Conservation (phyloP, 2,113 vertebrate species). For the Okapia johnstoni region DNA sequence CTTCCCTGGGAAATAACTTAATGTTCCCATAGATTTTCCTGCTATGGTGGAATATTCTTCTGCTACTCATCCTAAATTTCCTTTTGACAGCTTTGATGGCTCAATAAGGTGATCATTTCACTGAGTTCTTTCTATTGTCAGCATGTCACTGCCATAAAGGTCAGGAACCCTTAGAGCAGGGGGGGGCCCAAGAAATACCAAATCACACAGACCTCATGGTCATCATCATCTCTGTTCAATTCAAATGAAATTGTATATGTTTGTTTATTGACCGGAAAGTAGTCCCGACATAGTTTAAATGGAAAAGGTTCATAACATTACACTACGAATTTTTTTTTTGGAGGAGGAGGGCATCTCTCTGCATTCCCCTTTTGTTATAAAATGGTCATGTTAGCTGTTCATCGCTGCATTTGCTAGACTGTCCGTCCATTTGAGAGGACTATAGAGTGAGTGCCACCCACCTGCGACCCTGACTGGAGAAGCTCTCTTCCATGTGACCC, state of each 20-base stretch:
- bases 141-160: no score
- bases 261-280: background rate
- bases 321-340: no score
- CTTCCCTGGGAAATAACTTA: constrained; percentile 58
- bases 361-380: background rate
- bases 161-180: background rate
- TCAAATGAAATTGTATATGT: fast-evolving
- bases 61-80: constrained; percentile 15
- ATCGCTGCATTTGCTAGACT: background rate
- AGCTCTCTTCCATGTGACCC: fast-evolving
- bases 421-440: fast-evolving
- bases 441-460: background rate
- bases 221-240: background rate
- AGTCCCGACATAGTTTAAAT: background rate
- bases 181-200: fast-evolving
- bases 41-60: background rate
- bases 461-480: background rate
- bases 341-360: fast-evolving
- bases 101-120: background rate
- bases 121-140: no score
- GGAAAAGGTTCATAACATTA: background rate
- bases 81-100: constrained; percentile 15
- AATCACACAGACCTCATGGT: fast-evolving
- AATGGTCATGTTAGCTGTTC: background rate
- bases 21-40: constrained; percentile 13